These are phyloP conservation scores for Myiopsitta monachus DNA, from an alignment of 2,113 vertebrate species.

Conservation along the genomic window DNA sequence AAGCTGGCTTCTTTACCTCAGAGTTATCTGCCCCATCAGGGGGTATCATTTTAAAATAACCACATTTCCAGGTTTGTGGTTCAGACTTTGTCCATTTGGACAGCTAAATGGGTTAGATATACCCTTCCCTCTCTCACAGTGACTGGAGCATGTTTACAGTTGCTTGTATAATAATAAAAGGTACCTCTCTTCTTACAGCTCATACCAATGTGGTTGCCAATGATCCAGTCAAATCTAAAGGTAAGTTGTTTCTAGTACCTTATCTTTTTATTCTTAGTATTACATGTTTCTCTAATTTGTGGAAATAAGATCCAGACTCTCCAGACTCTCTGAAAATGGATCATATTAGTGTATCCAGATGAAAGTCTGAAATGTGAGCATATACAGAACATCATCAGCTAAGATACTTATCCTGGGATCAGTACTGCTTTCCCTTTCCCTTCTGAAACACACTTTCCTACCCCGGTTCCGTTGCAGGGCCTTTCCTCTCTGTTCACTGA, in stretches of 20 bases:
- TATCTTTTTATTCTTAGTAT: not conserved
- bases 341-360: not conserved
- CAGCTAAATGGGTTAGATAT: not conserved
- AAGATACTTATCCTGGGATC: not conserved
- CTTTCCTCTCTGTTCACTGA: not conserved
- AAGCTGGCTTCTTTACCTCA: not conserved
- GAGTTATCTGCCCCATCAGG: not conserved
- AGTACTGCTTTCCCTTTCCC: not conserved
- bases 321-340: not conserved
- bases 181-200: slow-evolving; percentile 78
- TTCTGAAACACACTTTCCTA: not conserved
- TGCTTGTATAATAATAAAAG: not conserved
- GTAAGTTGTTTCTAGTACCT: slow-evolving; percentile 70
- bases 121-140: not conserved
- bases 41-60: not conserved
- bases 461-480: rapidly evolving
- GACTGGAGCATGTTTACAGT: not conserved
- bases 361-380: not conserved
- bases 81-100: not conserved
- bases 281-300: not conserved
- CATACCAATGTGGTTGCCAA: slow-evolving; percentile 99
- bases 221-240: slow-evolving; percentile 98
- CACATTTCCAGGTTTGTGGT: not conserved
- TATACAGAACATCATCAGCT: not conserved
- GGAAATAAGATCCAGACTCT: not conserved